Evolutionary conservation across 2,888 invertebrate genomes (phyloP).

Genomic region (Macrostomum cliftonense): DNA sequence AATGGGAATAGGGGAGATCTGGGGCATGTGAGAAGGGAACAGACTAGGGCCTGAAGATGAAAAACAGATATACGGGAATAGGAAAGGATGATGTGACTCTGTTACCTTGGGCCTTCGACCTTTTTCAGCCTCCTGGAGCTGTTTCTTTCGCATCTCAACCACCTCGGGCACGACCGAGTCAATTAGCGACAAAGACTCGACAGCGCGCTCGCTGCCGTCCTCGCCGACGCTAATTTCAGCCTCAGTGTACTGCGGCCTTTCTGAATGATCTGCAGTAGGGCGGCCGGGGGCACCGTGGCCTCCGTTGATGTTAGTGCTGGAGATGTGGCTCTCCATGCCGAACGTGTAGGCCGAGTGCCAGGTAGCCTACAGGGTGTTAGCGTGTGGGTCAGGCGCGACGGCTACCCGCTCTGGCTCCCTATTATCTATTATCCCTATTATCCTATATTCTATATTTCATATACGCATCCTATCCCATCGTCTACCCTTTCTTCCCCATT

Average conservation of each 20-base stretch:
- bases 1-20: background rate
- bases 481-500: no score
- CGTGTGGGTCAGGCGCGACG: no score
- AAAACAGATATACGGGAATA: slow-evolving; percentile 3
- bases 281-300: slow-evolving; percentile 86
- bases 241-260: slow-evolving; percentile 90
- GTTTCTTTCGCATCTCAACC: slow-evolving; percentile 23
- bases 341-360: slow-evolving; percentile 95
- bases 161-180: slow-evolving; percentile 58
- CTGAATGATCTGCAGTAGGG: slow-evolving; percentile 77
- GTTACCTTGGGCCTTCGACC: background rate
- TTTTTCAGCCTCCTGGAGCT: background rate
- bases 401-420: no score
- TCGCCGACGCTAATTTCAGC: slow-evolving; percentile 92
- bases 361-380: no score
- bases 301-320: slow-evolving; percentile 92
- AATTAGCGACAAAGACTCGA: slow-evolving; percentile 80
- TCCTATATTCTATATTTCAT: no score
- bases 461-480: no score
- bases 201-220: slow-evolving; percentile 59
- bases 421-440: no score
- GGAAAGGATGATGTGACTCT: no score
- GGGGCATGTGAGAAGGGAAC: background rate
- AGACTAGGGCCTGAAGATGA: slow-evolving; percentile 1
- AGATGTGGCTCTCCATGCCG: slow-evolving; percentile 92